A percentile compares a stretch with the other conserved stretches of the same genome.
Evolutionary conservation across 2,113 vertebrate genomes (phyloP).

Genomic region (Podiceps cristatus): DNA sequence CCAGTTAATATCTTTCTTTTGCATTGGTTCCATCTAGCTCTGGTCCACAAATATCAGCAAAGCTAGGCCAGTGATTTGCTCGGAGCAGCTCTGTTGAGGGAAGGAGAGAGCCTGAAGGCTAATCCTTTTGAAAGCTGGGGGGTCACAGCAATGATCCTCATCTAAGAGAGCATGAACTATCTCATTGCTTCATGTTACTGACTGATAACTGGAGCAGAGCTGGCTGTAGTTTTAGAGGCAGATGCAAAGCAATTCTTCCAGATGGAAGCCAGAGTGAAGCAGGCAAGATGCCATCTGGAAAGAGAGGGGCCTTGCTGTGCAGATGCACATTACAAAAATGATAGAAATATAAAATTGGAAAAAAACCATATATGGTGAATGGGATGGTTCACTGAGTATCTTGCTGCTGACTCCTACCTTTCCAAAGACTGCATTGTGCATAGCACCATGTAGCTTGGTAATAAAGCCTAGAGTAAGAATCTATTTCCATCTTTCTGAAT

Average conservation of each 20-base stretch:
- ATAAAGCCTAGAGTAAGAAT: not conserved
- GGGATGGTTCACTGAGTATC: not conserved
- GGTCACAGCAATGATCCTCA: not conserved
- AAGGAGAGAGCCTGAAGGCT: not conserved
- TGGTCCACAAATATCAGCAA: not conserved
- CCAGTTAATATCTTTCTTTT: not conserved
- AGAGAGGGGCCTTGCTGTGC: slow-evolving; percentile 9
- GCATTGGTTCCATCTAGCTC: not conserved
- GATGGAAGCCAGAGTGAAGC: slow-evolving; percentile 59
- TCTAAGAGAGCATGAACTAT: not conserved
- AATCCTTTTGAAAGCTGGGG: not conserved
- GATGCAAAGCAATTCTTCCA: slow-evolving; percentile 52
- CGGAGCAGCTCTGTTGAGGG: not conserved
- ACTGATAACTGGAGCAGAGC: slow-evolving; percentile 38
- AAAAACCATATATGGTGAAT: not conserved
- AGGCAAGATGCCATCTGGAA: slow-evolving; percentile 65
- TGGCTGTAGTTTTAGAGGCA: slow-evolving; percentile 40
- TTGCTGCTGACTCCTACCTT: not conserved
- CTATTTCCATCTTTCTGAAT: not conserved
- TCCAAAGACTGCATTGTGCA: not conserved
- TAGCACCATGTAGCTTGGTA: not conserved
- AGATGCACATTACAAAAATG: slow-evolving; percentile 34
- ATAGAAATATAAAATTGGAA: slow-evolving; percentile 12
- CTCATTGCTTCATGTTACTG: not conserved
- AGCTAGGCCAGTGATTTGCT: not conserved